Conservation (phyloP, 1,140 invertebrate species). For the Procambarus clarkii region DNA sequence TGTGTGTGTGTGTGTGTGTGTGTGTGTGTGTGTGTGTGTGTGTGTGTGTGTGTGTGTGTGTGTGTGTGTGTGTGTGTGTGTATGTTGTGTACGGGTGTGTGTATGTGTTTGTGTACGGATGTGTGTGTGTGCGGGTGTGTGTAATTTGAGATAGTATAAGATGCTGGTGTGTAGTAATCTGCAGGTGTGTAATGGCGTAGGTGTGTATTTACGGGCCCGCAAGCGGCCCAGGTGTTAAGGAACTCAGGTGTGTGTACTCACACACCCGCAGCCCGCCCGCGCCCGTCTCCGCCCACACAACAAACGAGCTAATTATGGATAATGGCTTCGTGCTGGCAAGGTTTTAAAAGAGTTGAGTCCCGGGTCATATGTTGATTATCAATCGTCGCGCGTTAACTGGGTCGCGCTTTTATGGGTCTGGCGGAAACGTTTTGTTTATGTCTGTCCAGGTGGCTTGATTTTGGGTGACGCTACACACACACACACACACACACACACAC, state of each 20-base stretch:
- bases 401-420: background rate
- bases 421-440: background rate
- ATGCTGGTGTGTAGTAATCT: background rate
- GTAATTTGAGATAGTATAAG: no score
- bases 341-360: conserved; percentile 6
- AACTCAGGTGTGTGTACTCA: background rate
- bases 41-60: no score
- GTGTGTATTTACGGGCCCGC: background rate
- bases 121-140: background rate
- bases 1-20: no score
- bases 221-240: background rate
- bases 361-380: conserved; percentile 12
- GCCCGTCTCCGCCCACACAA: background rate
- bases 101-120: background rate
- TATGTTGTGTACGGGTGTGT: background rate
- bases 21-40: no score
- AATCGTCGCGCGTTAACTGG: conserved; percentile 12
- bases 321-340: conserved; percentile 19
- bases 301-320: conserved; percentile 30
- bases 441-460: background rate
- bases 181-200: no score
- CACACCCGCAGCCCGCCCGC: background rate
- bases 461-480: no score
- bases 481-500: no score
- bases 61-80: no score